Evolutionary conservation across 1,140 invertebrate species (phyloP).

Genomic region (Carcinoscorpius rotundicauda): DNA sequence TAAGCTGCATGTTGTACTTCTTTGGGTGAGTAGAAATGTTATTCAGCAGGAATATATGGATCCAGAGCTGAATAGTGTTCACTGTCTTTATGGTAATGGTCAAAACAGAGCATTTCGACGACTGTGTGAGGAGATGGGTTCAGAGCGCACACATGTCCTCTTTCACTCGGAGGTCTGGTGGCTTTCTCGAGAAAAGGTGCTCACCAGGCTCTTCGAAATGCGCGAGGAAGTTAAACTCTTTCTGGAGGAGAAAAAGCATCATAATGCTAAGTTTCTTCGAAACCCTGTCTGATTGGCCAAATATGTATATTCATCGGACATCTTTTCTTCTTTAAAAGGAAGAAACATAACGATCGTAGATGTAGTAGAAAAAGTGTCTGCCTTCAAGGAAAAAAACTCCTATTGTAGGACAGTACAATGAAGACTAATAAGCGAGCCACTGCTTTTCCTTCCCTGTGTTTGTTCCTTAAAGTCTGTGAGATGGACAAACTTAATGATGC

Average conservation of each 20-base stretch:
- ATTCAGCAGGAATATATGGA: too few relatives aligned
- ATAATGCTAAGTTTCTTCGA: conserved; percentile 1
- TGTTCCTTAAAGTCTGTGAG: conserved; percentile 7
- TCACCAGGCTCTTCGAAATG: conserved; percentile 8
- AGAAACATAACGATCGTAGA: conserved; percentile 6
- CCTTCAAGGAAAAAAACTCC: conserved; percentile 11
- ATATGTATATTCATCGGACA: conserved; percentile 11
- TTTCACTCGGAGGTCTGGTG: conserved; percentile 5
- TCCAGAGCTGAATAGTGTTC: too few relatives aligned
- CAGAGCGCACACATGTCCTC: conserved; percentile 6
- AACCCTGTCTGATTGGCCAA: conserved; percentile 4
- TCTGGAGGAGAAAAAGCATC: conserved; percentile 6
- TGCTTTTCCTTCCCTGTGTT: conserved; percentile 7
- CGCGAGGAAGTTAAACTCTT: conserved; percentile 10
- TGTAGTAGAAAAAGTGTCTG: conserved; percentile 7
- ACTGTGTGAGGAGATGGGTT: conserved; percentile 6
- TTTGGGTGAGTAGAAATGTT: too few relatives aligned
- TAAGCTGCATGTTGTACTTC: too few relatives aligned
- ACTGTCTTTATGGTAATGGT: too few relatives aligned
- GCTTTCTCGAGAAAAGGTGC: conserved; percentile 11
- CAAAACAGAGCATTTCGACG: conserved; percentile 8
- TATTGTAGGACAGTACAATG: conserved; percentile 8
- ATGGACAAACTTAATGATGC: conserved; percentile 8
- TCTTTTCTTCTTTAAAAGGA: conserved; percentile 12
- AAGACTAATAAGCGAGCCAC: conserved; percentile 1